Evolutionary conservation across 2,797 vertebrate genomes (phyloP).

Genomic region (Acridotheres tristis): DNA sequence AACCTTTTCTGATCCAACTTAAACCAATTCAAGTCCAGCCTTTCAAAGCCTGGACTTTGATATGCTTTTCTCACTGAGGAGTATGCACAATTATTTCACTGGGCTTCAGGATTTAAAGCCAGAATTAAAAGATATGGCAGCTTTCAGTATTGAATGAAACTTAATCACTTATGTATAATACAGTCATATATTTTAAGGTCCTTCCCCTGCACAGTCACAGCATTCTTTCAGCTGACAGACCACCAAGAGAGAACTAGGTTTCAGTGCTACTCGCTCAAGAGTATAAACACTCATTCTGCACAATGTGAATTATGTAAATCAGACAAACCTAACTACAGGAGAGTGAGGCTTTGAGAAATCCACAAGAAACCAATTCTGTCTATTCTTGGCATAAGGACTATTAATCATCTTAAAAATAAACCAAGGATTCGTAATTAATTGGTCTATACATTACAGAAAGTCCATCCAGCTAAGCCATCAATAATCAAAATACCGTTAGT

Average conservation of each 20-base stretch:
- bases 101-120: neutral
- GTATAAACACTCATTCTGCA: neutral
- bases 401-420: neutral
- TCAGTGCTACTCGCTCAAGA: neutral
- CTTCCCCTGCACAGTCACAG: fast-evolving
- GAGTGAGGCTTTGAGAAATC: neutral
- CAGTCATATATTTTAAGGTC: neutral
- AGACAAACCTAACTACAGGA: neutral
- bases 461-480: neutral
- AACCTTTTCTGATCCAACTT: neutral
- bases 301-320: neutral
- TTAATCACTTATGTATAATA: neutral
- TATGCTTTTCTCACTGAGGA: neutral
- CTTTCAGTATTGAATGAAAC: neutral
- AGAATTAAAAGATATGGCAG: neutral
- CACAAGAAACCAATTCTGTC: neutral
- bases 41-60: neutral
- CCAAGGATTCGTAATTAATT: neutral
- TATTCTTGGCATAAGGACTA: neutral
- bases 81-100: neutral
- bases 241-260: neutral
- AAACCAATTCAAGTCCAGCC: neutral
- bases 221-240: neutral
- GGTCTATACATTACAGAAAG: neutral
- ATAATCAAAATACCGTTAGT: neutral